A percentile compares a stretch with the other conserved stretches of the same genome.
Evolutionary conservation across 1,140 invertebrate genomes (phyloP).

Genomic region (Drosophila bocqueti): DNA sequence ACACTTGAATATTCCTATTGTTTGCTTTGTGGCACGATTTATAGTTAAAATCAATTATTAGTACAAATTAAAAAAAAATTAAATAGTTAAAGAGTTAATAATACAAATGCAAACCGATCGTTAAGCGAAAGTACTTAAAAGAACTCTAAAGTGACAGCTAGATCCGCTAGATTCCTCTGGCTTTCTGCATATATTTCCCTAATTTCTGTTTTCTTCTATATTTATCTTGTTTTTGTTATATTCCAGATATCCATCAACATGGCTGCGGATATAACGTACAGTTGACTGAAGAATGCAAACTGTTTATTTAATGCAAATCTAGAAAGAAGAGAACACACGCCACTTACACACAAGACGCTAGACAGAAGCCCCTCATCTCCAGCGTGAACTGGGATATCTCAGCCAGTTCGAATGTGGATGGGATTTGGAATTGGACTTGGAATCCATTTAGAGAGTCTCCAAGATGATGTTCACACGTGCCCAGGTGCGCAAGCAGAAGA

Average conservation of each 20-base stretch:
- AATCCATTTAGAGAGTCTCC: conserved; percentile 21
- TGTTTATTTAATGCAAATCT: conserved; percentile 74
- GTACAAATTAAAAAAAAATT: too few relatives aligned
- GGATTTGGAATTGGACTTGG: conserved; percentile 19
- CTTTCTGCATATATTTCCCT: not conserved
- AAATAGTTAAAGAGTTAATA: not conserved
- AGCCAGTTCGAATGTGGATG: conserved; percentile 43
- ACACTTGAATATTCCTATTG: not conserved
- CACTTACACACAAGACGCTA: conserved; percentile 55
- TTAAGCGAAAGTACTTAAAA: not conserved
- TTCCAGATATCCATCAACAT: conserved; percentile 58
- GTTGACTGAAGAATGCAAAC: conserved; percentile 55
- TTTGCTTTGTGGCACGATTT: not conserved
- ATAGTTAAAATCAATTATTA: too few relatives aligned
- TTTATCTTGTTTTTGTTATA: conserved; percentile 2
- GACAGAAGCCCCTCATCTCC: conserved; percentile 43
- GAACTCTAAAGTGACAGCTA: not conserved
- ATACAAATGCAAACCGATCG: not conserved
- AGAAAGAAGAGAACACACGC: conserved; percentile 15
- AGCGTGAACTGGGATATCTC: not conserved
- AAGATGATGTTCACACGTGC: conserved; percentile 84
- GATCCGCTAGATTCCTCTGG: not conserved
- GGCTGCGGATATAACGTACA: conserved; percentile 52
- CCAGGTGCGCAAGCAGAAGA: conserved; percentile 82
- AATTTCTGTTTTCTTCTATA: not conserved